Conservation (phyloP, 2,888 invertebrate genomes). For the Mechanitis mazaeus region DNA sequence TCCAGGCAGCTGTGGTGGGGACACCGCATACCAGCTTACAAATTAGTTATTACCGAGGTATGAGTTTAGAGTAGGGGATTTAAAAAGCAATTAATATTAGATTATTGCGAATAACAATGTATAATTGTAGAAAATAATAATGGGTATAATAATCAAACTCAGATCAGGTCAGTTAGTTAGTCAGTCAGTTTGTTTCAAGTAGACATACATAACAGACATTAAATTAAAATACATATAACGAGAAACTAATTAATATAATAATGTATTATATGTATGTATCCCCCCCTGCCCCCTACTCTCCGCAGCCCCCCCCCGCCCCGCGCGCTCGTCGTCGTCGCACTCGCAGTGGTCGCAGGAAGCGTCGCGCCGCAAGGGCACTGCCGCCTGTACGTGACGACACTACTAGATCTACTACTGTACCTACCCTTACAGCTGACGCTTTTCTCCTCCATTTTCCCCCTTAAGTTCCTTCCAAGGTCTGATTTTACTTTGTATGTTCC, state of each 20-base stretch:
- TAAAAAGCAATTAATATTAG: neutral
- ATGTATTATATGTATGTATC: conserved; percentile 17
- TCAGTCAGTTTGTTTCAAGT: no score
- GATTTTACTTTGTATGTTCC: no score
- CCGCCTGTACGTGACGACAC: conserved; percentile 8
- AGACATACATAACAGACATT: no score
- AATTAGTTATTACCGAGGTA: conserved; percentile 32
- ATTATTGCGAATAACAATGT: no score
- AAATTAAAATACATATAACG: no score
- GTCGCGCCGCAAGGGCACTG: conserved; percentile 19
- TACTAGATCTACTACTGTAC: no score
- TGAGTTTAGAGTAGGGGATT: neutral
- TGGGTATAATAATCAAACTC: no score
- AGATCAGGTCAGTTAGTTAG: no score
- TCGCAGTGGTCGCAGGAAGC: conserved; percentile 61
- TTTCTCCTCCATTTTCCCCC: neutral
- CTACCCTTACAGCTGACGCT: neutral
- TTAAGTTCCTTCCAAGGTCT: no score
- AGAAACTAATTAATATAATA: neutral
- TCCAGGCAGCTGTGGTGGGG: conserved; percentile 99
- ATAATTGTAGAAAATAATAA: no score
- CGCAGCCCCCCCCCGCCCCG: conserved; percentile 21
- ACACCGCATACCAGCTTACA: conserved; percentile 96
- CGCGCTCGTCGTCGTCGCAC: conserved; percentile 43
- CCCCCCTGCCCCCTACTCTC: neutral